These are phyloP conservation scores for Gandaritis pyraliata DNA, from an alignment of 2,888 invertebrate species.

Conservation along the genomic window DNA sequence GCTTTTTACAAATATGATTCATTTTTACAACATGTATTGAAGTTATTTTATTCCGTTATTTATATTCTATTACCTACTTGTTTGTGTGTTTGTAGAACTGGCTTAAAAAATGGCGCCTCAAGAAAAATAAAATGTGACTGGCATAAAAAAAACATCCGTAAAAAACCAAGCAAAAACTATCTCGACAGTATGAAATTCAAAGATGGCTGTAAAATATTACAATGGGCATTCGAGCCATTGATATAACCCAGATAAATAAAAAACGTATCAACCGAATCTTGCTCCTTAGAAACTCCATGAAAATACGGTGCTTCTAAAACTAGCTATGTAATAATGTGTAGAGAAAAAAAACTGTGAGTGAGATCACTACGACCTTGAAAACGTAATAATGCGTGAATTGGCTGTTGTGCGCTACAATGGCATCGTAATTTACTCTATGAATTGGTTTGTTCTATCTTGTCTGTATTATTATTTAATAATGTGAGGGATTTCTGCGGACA, in stretches of 20 bases:
- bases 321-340: slow-evolving; percentile 60
- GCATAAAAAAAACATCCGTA: slow-evolving; percentile 58
- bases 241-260: slow-evolving; percentile 51
- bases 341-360: slow-evolving; percentile 72
- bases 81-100: too few species aligned
- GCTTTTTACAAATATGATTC: too few species aligned
- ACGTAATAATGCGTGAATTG: slow-evolving; percentile 63
- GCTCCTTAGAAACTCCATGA: slow-evolving; percentile 49
- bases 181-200: slow-evolving; percentile 68
- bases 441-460: slow-evolving; percentile 22
- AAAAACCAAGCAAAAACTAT: slow-evolving; percentile 52
- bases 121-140: slow-evolving; percentile 69
- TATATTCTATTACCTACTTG: too few species aligned
- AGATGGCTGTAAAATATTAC: slow-evolving; percentile 54
- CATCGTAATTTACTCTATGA: slow-evolving; percentile 31
- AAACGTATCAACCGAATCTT: slow-evolving; percentile 22
- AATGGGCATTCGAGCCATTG: slow-evolving; percentile 50
- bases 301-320: slow-evolving; percentile 51
- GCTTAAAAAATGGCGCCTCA: slow-evolving; percentile 62
- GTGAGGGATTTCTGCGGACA: too few species aligned
- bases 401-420: slow-evolving; percentile 49
- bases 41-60: too few species aligned
- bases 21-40: too few species aligned
- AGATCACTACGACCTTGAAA: slow-evolving; percentile 78
- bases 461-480: not conserved